Evolutionary conservation across 2,113 vertebrate genomes (phyloP).

Genomic region (human): DNA sequence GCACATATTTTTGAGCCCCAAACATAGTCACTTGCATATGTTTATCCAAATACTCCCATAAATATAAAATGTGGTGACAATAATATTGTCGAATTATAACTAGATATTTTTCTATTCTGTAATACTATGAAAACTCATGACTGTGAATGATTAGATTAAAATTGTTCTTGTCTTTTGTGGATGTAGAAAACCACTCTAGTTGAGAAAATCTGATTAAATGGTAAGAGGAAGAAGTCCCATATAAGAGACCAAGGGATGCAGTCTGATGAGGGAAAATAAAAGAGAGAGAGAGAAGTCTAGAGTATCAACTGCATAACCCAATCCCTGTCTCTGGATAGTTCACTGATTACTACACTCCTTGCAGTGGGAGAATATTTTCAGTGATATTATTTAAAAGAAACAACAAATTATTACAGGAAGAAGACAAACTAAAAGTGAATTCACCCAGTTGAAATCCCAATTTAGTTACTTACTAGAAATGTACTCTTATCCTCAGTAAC

Average conservation of each 20-base stretch:
- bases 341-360: neutral
- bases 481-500: neutral
- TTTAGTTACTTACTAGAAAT: neutral
- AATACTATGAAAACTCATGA: neutral
- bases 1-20: neutral
- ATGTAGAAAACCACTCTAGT: neutral
- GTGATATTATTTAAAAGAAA: neutral
- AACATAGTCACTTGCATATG: neutral
- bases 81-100: neutral
- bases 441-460: neutral
- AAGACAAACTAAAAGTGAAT: neutral
- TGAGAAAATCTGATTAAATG: conserved; percentile 9
- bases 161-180: neutral
- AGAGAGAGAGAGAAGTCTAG: too few relatives aligned
- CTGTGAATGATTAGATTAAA: neutral
- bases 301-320: neutral
- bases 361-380: neutral
- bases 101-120: neutral
- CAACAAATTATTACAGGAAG: neutral
- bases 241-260: neutral
- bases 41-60: neutral
- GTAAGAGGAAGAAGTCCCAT: neutral
- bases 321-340: neutral
- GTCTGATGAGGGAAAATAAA: neutral
- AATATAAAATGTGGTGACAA: neutral